Conservation (phyloP, 2,113 vertebrate species). For the Panurus biarmicus region DNA sequence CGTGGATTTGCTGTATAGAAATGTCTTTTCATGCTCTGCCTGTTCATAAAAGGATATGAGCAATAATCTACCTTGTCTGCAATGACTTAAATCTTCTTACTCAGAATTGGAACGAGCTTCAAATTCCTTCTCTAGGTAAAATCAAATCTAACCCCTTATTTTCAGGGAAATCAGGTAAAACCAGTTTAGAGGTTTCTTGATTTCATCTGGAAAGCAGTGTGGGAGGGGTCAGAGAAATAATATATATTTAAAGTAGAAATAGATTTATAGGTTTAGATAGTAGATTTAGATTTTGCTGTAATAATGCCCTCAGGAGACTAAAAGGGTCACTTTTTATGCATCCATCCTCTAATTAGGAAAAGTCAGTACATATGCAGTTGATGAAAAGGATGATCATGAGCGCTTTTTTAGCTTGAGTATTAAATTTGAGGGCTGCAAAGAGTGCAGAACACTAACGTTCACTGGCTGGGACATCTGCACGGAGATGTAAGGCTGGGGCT, state of each 20-base stretch:
- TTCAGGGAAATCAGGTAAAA: not conserved
- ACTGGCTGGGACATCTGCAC: not conserved
- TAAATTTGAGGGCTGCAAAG: not conserved
- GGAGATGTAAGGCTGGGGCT: not conserved
- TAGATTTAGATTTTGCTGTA: not conserved
- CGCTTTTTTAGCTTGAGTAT: not conserved
- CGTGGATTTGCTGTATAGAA: not conserved
- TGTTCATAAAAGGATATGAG: slow-evolving; percentile 1
- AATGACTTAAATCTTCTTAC: not conserved
- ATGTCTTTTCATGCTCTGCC: not conserved
- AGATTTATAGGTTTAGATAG: not conserved
- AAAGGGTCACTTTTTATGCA: not conserved
- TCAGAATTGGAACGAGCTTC: not conserved
- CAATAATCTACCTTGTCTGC: not conserved
- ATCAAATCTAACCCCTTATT: not conserved
- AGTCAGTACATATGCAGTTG: not conserved
- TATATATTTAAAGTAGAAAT: not conserved
- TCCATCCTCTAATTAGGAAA: not conserved
- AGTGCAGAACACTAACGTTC: not conserved
- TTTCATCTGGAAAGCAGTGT: not conserved
- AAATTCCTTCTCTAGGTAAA: not conserved
- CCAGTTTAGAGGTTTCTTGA: not conserved
- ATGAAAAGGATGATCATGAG: not conserved
- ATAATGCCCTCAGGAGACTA: not conserved
- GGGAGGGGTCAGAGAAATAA: not conserved